Evolutionary conservation across 2,888 invertebrate species (phyloP).

Genomic region (Operophtera brumata): DNA sequence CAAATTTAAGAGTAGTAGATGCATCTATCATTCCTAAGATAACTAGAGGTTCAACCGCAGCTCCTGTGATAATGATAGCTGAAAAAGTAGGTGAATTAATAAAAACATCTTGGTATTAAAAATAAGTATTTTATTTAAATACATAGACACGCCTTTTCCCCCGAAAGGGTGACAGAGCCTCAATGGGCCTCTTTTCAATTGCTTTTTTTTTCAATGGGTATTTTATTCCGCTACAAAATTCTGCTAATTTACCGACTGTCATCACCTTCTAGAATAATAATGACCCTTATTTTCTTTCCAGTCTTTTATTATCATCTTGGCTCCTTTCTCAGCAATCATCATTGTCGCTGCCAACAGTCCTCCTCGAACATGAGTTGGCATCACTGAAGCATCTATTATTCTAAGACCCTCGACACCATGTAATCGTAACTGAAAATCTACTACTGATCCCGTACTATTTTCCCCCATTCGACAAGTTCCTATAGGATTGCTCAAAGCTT

Average conservation of each 20-base stretch:
- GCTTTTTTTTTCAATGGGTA: no score
- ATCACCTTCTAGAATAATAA: slow-evolving; percentile 53
- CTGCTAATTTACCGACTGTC: slow-evolving; percentile 8
- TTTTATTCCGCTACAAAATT: slow-evolving; percentile 45
- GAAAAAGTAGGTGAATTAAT: slow-evolving; percentile 76
- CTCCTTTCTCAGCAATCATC: slow-evolving; percentile 76
- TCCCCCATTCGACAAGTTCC: slow-evolving; percentile 75
- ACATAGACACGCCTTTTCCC: no score
- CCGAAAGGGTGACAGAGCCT: no score
- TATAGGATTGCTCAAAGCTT: slow-evolving; percentile 69
- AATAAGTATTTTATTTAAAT: slow-evolving; percentile 9
- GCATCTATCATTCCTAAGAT: slow-evolving; percentile 73
- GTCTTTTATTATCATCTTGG: slow-evolving; percentile 67
- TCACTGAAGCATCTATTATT: slow-evolving; percentile 71
- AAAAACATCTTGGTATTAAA: slow-evolving; percentile 71
- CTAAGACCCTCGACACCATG: slow-evolving; percentile 72
- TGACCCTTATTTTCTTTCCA: slow-evolving; percentile 70
- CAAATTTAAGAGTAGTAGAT: slow-evolving; percentile 67
- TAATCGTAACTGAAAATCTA: slow-evolving; percentile 64
- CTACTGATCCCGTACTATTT: slow-evolving; percentile 66
- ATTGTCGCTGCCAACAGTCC: slow-evolving; percentile 66
- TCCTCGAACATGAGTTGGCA: slow-evolving; percentile 72
- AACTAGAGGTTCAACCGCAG: slow-evolving; percentile 69
- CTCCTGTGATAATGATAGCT: slow-evolving; percentile 75
- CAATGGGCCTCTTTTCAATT: no score